Percentiles rank a stretch among this genome's conserved stretches.
Evolutionary conservation across 1,140 invertebrate genomes (phyloP).

Genomic region (Dendrolimus punctatus): DNA sequence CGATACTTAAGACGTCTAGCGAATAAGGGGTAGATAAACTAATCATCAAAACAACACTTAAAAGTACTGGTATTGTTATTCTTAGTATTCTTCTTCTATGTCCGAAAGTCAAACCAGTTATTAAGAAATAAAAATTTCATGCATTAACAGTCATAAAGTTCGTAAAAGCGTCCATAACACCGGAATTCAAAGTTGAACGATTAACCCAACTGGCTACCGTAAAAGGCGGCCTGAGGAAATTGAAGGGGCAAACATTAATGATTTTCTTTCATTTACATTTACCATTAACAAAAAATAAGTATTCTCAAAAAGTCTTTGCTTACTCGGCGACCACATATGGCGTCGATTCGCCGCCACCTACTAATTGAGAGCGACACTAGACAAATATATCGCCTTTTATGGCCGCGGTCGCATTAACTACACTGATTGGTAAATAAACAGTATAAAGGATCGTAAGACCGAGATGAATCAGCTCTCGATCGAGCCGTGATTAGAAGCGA

Average conservation of each 20-base stretch:
- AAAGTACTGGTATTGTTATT: too few relatives aligned
- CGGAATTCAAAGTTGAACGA: slow-evolving; percentile 5
- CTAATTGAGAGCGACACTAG: slow-evolving; percentile 65
- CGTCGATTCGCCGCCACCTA: slow-evolving; percentile 50
- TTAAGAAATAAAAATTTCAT: too few relatives aligned
- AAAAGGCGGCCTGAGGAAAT: slow-evolving; percentile 42
- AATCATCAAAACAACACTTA: too few relatives aligned
- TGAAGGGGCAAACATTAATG: slow-evolving; percentile 58
- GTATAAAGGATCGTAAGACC: slow-evolving; percentile 42
- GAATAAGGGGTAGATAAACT: too few relatives aligned
- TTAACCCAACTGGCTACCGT: slow-evolving; percentile 24
- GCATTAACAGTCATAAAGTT: too few relatives aligned
- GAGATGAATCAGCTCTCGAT: slow-evolving; percentile 64
- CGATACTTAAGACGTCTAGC: too few relatives aligned
- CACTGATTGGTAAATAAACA: slow-evolving; percentile 66
- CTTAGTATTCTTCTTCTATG: too few relatives aligned
- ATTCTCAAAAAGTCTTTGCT: slow-evolving; percentile 51
- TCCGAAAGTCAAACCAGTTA: too few relatives aligned
- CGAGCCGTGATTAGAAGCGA: slow-evolving; percentile 61
- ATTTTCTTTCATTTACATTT: slow-evolving; percentile 58
- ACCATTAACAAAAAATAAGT: slow-evolving; percentile 51
- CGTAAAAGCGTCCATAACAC: too few relatives aligned
- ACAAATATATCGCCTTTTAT: slow-evolving; percentile 68
- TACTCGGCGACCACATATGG: slow-evolving; percentile 59
- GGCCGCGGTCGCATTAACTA: slow-evolving; percentile 51